These are phyloP conservation scores for Entomobrya proxima DNA, from an alignment of 2,888 invertebrate species.

Conservation along the genomic window DNA sequence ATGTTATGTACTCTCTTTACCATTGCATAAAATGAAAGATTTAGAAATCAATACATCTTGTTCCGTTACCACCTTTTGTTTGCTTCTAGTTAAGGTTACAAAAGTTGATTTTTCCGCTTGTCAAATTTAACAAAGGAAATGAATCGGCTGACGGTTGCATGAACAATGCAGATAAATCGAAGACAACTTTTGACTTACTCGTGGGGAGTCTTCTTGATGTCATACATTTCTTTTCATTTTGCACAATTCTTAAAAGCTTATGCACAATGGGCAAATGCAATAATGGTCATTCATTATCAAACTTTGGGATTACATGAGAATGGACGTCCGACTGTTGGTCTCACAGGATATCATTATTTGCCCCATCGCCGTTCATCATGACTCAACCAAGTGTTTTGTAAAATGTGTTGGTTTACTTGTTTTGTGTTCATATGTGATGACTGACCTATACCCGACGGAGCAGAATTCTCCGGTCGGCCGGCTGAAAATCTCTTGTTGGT, in stretches of 20 bases:
- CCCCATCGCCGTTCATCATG: background rate
- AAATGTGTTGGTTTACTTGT: no score
- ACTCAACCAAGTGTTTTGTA: no score
- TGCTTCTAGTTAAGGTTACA: slow-evolving; percentile 29
- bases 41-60: slow-evolving; percentile 49
- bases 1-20: slow-evolving; percentile 14
- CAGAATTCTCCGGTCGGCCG: no score
- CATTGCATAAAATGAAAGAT: slow-evolving; percentile 4
- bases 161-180: slow-evolving; percentile 44
- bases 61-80: slow-evolving; percentile 64
- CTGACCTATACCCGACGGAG: slow-evolving; percentile 7
- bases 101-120: slow-evolving; percentile 64
- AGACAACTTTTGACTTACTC: slow-evolving; percentile 58
- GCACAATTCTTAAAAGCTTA: slow-evolving; percentile 47
- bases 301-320: slow-evolving; percentile 36
- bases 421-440: background rate
- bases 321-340: slow-evolving; percentile 41
- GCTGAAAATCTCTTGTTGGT: no score
- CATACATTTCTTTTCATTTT: slow-evolving; percentile 52
- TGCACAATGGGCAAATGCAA: slow-evolving; percentile 19
- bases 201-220: slow-evolving; percentile 54
- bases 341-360: slow-evolving; percentile 10
- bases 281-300: slow-evolving; percentile 13
- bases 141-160: slow-evolving; percentile 44
- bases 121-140: slow-evolving; percentile 47